Base-by-base conservation (phyloP, 23 tunicate species). In the Oikopleura dioica region DNA sequence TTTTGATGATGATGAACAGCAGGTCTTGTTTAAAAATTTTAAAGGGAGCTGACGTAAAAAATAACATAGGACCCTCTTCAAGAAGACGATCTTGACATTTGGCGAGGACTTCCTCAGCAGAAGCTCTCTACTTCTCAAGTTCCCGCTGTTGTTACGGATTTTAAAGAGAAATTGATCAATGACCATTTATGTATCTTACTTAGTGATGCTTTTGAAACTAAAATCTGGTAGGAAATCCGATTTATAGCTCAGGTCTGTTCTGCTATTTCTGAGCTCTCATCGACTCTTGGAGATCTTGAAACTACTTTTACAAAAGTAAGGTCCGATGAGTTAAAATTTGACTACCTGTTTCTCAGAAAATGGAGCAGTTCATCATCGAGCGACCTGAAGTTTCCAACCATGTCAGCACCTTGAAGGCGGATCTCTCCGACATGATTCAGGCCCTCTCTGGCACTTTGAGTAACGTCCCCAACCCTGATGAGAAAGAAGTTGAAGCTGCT, bases 241-340 rank as follows among this genome's bases (percentile, higher is more conserved):
- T 12, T 16, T 63, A 63, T 12, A 63, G 72, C 72, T 63, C 72
- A 63, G 33, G 26, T 63, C 2, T 63, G 72, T 63, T 23, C 72
- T 28, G 72, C 72, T 21, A 63, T 63, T 63, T 63, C 72, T 5
- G 72, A 63, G 26, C 33, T 63, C 2, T 12, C 30, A 2, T 63
- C 72, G 33, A 63, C 72, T 5, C 72, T 63, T 21, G 72, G 72
- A 23, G 72, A 63, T 63, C 33, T 63, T 2, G 72, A 63, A 63
- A 63, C 72, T 2, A 63, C 72, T 24, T 63, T 63, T 63, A 63
- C 72, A 23, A 63, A 63, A 63, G n/a, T n/a, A n/a, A n/a, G n/a
- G n/a, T n/a, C n/a, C n/a, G n/a, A n/a, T n/a, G n/a, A n/a, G n/a
- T n/a, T n/a, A n/a, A n/a, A n/a, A n/a, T n/a, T n/a, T n/a, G n/a